These are phyloP conservation scores for Leguminivora glycinivorella DNA, from an alignment of 1,140 invertebrate species.

Conservation along the genomic window DNA sequence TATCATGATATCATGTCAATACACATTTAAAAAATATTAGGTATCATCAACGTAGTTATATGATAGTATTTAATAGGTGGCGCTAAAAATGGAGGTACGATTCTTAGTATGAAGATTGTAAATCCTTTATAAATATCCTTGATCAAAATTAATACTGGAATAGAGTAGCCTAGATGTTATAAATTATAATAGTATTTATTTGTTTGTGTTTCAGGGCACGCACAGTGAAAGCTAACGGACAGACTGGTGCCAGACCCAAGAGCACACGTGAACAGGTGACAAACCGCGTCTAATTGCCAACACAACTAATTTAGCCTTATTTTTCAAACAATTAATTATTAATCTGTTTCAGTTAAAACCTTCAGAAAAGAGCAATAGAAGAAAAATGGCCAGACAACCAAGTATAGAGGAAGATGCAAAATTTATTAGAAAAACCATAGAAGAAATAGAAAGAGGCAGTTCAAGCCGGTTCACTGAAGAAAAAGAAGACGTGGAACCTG, in stretches of 20 bases:
- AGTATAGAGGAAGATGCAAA: slow-evolving; percentile 72
- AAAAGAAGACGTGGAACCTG: slow-evolving; percentile 39
- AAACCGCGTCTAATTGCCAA: not conserved
- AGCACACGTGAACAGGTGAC: slow-evolving; percentile 59
- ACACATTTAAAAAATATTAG: too few species aligned
- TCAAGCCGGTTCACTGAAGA: slow-evolving; percentile 56
- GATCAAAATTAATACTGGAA: not conserved
- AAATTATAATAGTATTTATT: slow-evolving; percentile 11
- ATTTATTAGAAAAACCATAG: slow-evolving; percentile 71
- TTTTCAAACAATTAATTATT: slow-evolving; percentile 32
- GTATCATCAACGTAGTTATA: too few species aligned
- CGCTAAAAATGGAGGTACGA: too few species aligned
- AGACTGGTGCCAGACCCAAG: slow-evolving; percentile 45
- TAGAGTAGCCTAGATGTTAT: not conserved
- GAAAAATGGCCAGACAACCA: slow-evolving; percentile 56
- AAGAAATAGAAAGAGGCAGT: slow-evolving; percentile 71
- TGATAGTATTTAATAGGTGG: too few species aligned
- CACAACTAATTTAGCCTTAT: not conserved
- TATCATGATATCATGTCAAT: too few species aligned
- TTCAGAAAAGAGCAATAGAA: slow-evolving; percentile 48
- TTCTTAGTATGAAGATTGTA: too few species aligned
- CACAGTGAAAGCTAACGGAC: slow-evolving; percentile 45
- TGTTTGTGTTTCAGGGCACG: slow-evolving; percentile 55
- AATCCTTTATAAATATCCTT: too few species aligned
- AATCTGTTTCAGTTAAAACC: slow-evolving; percentile 47